Evolutionary conservation across 2,888 invertebrate genomes (phyloP), one percentile per base, ranked within the genome.

Genomic region (Agrenia bidenticulata): DNA sequence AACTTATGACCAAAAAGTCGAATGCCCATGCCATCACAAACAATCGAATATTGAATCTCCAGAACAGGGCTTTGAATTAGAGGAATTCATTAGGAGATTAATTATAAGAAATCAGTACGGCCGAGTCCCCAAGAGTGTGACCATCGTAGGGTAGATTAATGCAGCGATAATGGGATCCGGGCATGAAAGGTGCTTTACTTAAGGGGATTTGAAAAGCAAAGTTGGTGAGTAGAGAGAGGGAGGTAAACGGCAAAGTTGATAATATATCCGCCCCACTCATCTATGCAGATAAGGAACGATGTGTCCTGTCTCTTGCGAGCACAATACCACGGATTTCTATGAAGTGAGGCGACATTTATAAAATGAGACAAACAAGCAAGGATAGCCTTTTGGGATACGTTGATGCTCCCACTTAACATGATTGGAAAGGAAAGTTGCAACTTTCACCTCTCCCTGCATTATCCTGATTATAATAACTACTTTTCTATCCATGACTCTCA

Each of bases 381-480:
- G 37, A 45, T 56, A 51, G 37, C 53, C 61, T 61, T 54, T 67
- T 63, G 61, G 66, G 61, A 63, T 57, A 26, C 39, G 59, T 23
- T 42, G 60, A 26, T 59, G 17, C 58, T 59, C 51, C 72, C 75
- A 75, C 75, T 75, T 75, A 75, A 65, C 66, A 72, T 75, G 75
- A 75, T 75, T 75, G 72, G 65, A 75, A 75, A 64, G 60, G 70
- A 70, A 69, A 73, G 70, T 69, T 69, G 70, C 61, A 74, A 69
- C 67, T 72, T 67, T 66, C 67, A 66, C 64, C 72, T 67, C 63
- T 50, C 62, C 54, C 62, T 56, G 54, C 67, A 70, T 72, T 69
- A 70, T 67, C 64, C 66, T 72, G 72, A 75, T 73, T 75, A 73
- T 74, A 66, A 72, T 73, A 74, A 74, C 68, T 69, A 63, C 70